A percentile compares a stretch with the other conserved stretches of the same genome.
Conservation (phyloP, 53 echinoderm and acorn worm species). For the Glandiceps talaboti region DNA sequence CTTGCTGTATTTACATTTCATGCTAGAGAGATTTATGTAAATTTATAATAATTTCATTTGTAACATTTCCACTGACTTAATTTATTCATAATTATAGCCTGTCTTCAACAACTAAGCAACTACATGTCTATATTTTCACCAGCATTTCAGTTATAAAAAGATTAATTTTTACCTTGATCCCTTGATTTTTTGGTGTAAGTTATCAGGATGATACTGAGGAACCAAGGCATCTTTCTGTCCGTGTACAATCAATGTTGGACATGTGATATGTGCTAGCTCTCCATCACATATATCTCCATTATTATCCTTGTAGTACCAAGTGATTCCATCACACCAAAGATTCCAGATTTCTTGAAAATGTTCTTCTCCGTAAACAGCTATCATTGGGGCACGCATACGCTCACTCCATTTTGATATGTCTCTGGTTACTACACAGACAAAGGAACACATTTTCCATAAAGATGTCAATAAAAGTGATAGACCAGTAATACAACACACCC, state of each 20-base stretch:
- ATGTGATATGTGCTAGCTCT: slow-evolving; percentile 41
- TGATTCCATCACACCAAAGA: slow-evolving; percentile 57
- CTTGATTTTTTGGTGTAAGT: slow-evolving; percentile 47
- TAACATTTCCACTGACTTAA: no score
- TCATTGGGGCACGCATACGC: slow-evolving; percentile 76
- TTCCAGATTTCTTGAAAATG: slow-evolving; percentile 52
- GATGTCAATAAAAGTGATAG: no score
- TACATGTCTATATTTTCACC: no score
- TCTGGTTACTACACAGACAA: slow-evolving; percentile 64
- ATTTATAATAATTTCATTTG: no score
- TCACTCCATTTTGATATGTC: slow-evolving; percentile 79
- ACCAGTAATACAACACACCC: no score
- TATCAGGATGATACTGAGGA: slow-evolving; percentile 51
- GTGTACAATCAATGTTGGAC: slow-evolving; percentile 81
- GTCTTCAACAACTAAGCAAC: no score
- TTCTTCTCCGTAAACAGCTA: slow-evolving; percentile 68
- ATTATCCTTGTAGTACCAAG: slow-evolving; percentile 10
- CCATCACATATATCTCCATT: slow-evolving; percentile 41
- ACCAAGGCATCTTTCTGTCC: slow-evolving; percentile 90
- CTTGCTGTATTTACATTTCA: no score
- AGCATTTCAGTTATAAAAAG: no score
- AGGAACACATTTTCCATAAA: no score
- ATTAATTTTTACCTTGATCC: slow-evolving; percentile 57
- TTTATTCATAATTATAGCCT: no score
- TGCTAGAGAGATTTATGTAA: no score